phyloP scores from a whole-genome alignment of 2,113 vertebrate species.

The Vidua macroura region DNA sequence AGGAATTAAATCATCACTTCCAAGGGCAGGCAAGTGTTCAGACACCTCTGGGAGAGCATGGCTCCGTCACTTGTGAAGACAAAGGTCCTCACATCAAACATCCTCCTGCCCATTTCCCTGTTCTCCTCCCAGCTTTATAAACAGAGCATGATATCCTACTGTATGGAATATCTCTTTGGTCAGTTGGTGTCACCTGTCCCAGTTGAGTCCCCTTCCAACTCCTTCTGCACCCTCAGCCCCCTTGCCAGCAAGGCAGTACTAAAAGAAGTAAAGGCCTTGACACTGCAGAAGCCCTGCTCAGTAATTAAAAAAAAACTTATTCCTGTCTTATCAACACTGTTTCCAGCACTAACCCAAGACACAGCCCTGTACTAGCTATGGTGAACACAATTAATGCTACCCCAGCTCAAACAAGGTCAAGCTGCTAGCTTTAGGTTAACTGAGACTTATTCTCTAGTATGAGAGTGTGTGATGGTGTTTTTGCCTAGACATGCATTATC shows the following conservation, averaged over 20 bases:
- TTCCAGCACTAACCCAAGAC: neutral
- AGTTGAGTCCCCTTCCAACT: neutral
- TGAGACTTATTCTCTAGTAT: neutral
- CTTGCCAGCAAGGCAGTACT: neutral
- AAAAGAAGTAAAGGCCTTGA: neutral
- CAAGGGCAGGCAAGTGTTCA: neutral
- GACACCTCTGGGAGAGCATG: neutral
- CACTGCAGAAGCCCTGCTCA: neutral
- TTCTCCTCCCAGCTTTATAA: neutral
- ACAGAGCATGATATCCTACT: neutral
- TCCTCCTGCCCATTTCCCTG: neutral
- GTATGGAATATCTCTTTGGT: neutral
- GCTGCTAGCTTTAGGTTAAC: neutral
- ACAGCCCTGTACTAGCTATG: neutral
- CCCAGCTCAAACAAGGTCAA: neutral
- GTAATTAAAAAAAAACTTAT: neutral
- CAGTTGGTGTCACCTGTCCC: neutral
- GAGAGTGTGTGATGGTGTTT: neutral
- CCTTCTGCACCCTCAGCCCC: no score
- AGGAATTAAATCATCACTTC: neutral
- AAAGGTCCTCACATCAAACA: neutral
- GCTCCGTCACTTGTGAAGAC: no score
- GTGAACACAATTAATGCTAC: neutral
- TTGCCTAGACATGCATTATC: neutral
- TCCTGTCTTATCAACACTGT: neutral